Percentiles rank a stretch among this genome's conserved stretches.
These are phyloP conservation scores for Drosophila atroscutellata DNA, from an alignment of 2,888 invertebrate genomes.

Conservation along the genomic window DNA sequence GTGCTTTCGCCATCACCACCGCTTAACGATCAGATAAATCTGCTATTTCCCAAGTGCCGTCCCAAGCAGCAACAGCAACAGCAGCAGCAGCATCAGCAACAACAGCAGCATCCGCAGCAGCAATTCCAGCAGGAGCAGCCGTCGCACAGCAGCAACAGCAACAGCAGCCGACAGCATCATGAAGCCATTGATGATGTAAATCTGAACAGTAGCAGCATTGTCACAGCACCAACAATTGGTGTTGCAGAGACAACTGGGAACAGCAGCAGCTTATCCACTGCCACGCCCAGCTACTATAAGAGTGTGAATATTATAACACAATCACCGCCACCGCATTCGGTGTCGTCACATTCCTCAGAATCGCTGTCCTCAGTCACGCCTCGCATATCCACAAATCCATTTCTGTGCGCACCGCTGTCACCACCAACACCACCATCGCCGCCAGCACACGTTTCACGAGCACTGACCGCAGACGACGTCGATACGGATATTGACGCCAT, in stretches of 20 bases:
- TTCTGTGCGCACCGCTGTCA: constrained; percentile 77
- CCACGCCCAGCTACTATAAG: constrained; percentile 71
- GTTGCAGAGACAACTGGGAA: constrained; percentile 37
- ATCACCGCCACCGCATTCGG: constrained; percentile 83
- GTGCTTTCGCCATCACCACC: constrained; percentile 86
- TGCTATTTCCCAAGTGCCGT: constrained; percentile 94
- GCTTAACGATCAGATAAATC: constrained; percentile 91
- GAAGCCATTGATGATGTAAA: constrained; percentile 53
- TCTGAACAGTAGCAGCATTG: constrained; percentile 47
- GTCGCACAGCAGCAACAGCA: constrained; percentile 23
- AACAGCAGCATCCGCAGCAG: constrained; percentile 40
- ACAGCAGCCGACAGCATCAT: constrained; percentile 56
- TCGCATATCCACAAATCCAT: constrained; percentile 84
- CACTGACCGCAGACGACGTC: not conserved
- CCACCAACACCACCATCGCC: constrained; percentile 53
- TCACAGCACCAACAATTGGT: constrained; percentile 22
- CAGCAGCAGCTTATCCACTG: constrained; percentile 22
- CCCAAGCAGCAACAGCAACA: constrained; percentile 86
- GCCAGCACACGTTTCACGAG: constrained; percentile 1
- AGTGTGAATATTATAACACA: constrained; percentile 81
- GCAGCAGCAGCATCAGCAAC: constrained; percentile 31
- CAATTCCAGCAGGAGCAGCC: constrained; percentile 47
- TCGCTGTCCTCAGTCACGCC: constrained; percentile 84
- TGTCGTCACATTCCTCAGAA: constrained; percentile 84
- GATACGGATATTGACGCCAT: constrained; percentile 36